A percentile compares a stretch with the other conserved stretches of the same genome.
Conservation (phyloP, 37 sponge, comb jelly and placozoan species). For the Cliona cf. orientalis region DNA sequence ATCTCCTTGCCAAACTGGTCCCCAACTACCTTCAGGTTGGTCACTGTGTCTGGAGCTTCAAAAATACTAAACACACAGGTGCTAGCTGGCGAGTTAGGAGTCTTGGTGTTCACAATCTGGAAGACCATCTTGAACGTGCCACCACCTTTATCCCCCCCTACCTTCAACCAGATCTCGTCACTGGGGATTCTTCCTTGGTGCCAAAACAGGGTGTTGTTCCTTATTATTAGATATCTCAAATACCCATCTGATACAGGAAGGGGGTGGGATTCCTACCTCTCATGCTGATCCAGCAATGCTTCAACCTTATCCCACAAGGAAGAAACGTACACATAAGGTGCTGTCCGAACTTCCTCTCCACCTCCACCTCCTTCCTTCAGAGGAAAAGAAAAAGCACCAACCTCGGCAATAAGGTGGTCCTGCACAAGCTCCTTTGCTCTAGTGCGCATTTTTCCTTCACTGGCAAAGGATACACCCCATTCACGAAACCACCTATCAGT, state of each 20-base stretch:
- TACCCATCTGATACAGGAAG: background rate
- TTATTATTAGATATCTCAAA: background rate
- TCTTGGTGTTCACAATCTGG: slow-evolving; percentile 27
- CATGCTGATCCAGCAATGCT: background rate
- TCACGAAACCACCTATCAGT: background rate
- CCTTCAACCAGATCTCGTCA: slow-evolving; percentile 51
- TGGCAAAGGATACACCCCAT: slow-evolving; percentile 8
- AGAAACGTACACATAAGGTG: slow-evolving; percentile 26
- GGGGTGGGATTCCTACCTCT: background rate
- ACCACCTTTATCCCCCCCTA: slow-evolving; percentile 65
- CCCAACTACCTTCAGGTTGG: slow-evolving; percentile 40
- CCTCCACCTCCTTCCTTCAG: slow-evolving; percentile 11
- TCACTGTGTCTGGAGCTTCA: slow-evolving; percentile 30
- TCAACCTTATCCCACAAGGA: slow-evolving; percentile 10
- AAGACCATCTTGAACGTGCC: slow-evolving; percentile 47
- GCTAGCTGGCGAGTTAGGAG: slow-evolving; percentile 37
- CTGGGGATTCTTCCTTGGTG: slow-evolving; percentile 47
- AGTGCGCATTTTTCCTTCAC: slow-evolving; percentile 2
- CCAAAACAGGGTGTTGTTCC: slow-evolving; percentile 7
- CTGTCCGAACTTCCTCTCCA: slow-evolving; percentile 25
- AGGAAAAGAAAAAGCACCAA: slow-evolving; percentile 11
- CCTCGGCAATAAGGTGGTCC: slow-evolving; percentile 1
- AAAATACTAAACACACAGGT: slow-evolving; percentile 41
- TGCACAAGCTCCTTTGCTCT: background rate
- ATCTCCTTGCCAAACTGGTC: slow-evolving; percentile 13